Conservation (phyloP, 2,113 vertebrate genomes). For the Caloenas nicobarica region DNA sequence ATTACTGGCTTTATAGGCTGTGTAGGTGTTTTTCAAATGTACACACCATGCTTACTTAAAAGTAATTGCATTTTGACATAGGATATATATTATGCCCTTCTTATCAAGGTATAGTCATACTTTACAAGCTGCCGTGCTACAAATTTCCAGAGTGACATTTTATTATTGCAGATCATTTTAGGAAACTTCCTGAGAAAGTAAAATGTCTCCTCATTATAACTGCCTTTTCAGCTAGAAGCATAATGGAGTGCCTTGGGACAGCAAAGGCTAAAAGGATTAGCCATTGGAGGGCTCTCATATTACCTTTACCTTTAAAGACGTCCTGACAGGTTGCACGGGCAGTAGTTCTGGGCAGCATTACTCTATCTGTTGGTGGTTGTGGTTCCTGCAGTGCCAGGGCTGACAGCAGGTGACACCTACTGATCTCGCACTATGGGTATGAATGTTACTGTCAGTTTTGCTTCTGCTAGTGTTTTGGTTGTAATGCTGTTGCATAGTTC, state of each 20-base stretch:
- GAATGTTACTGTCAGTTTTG: accelerated
- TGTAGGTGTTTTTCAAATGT: slow-evolving; percentile 3
- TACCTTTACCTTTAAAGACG: background rate
- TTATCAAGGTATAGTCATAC: background rate
- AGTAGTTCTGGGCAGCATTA: background rate
- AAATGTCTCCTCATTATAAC: background rate
- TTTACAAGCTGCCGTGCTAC: background rate
- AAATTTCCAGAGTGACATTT: background rate
- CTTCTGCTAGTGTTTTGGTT: background rate
- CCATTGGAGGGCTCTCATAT: background rate
- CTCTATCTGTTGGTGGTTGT: background rate
- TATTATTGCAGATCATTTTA: background rate
- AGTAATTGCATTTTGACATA: background rate
- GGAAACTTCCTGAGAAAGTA: background rate
- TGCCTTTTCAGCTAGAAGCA: background rate
- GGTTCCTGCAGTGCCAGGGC: background rate
- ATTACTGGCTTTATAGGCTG: background rate
- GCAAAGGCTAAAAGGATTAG: background rate
- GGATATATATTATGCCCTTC: background rate
- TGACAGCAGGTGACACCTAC: background rate
- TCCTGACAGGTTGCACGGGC: background rate
- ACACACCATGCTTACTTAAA: background rate
- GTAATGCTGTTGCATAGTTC: background rate
- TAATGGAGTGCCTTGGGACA: background rate
- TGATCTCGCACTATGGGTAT: background rate